phyloP scores from a whole-genome alignment of 2,888 invertebrate genomes.

The Microctonus brassicae region DNA sequence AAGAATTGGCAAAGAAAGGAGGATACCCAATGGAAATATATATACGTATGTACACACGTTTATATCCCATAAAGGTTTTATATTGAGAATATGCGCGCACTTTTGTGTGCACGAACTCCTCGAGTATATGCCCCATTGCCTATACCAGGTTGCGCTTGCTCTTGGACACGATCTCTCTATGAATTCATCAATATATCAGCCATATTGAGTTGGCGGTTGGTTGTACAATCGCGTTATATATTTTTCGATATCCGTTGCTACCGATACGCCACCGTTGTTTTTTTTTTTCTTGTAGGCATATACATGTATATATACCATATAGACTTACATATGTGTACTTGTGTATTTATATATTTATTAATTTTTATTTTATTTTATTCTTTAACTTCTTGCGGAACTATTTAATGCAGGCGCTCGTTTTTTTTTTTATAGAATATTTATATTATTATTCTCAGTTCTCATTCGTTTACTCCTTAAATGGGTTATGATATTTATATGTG shows the following conservation, averaged over 20 bases:
- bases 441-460: conserved; percentile 22
- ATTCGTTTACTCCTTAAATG: conserved; percentile 18
- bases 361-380: conserved; percentile 10
- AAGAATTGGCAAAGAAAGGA: too few species aligned
- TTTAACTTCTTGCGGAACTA: conserved; percentile 48
- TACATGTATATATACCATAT: background rate
- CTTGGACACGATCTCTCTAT: conserved; percentile 51
- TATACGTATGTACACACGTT: too few species aligned
- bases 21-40: too few species aligned
- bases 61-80: too few species aligned
- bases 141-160: conserved; percentile 21
- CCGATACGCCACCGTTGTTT: conserved; percentile 15
- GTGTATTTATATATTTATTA: too few species aligned
- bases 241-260: too few species aligned
- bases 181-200: conserved; percentile 55
- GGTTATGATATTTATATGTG: background rate
- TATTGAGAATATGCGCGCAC: background rate
- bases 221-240: conserved; percentile 29
- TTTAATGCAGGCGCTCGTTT: conserved; percentile 51
- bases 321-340: too few species aligned
- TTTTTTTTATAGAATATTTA: conserved; percentile 34
- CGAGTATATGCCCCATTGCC: conserved; percentile 2
- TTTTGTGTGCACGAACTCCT: conserved; percentile 38
- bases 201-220: conserved; percentile 45
- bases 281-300: background rate